Percentiles rank a stretch among this genome's conserved stretches.
These are phyloP conservation scores for Erpornis zantholeuca DNA, from an alignment of 2,113 vertebrate genomes.

Conservation along the genomic window DNA sequence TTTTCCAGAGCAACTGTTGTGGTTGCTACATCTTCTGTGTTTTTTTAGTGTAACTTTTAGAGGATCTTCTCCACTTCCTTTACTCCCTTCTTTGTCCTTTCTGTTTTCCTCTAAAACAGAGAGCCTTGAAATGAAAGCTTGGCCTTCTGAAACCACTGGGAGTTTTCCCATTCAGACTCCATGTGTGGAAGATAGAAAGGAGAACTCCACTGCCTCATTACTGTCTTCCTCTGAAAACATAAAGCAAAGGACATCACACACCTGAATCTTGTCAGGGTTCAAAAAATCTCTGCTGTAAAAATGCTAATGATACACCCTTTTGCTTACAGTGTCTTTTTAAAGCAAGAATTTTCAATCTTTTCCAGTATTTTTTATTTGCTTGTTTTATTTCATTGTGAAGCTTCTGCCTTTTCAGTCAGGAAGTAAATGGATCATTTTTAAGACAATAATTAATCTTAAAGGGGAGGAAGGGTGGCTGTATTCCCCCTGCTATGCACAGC, in stretches of 20 bases:
- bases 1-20: not conserved
- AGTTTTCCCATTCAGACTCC: not conserved
- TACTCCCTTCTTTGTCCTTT: not conserved
- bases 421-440: not conserved
- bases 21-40: not conserved
- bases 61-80: not conserved
- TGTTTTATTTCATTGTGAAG: slow-evolving; percentile 1
- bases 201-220: not conserved
- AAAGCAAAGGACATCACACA: not conserved
- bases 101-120: not conserved
- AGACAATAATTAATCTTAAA: not conserved
- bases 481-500: not conserved
- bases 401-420: slow-evolving; percentile 7
- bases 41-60: not conserved
- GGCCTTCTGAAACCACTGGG: not conserved
- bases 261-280: not conserved
- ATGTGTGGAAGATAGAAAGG: not conserved
- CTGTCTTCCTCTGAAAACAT: not conserved
- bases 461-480: not conserved
- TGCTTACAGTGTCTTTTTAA: slow-evolving; percentile 5
- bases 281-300: not conserved
- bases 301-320: slow-evolving; percentile 9
- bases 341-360: not conserved
- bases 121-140: not conserved
- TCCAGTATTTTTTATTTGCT: not conserved